Base-by-base conservation (phyloP, 2,888 invertebrate species). In the Diplolepis rosae region DNA sequence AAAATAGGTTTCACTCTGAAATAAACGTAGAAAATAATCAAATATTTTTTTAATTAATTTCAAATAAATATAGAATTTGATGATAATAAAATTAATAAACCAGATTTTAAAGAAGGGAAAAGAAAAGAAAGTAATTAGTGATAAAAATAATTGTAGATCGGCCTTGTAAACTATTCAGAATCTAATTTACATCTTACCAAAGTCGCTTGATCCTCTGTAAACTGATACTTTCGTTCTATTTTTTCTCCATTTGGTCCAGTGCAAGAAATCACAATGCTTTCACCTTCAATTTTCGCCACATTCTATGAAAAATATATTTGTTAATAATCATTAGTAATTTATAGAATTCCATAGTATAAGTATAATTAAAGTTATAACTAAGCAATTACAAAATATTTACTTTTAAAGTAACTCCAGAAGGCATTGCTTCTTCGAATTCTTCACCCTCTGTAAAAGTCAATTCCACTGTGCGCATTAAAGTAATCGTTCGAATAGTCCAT, bases 381-480 rank as follows among this genome's bases (percentile, higher is more conserved):
- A 13, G 15, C 3, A 48, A 30, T 18, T 7, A 4, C 18, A 68
- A 54, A 52, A 27, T 18, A 69, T 32, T 45, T 84, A 90, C 90
- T 85, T 90, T 90, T 45, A 91, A 79, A 15, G 79, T 82, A 52
- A 87, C 88, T 83, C 92, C 91, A 73, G 90, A 91, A 2, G 93
- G 92, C 93, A 93, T 93, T 15, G 88, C 84, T 84, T 94, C 93
- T 71, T 91, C 91, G 88, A 93, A 93, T 80, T 93, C 92, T 79
- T 92, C 92, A 13, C 91, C 92, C 27, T 92, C 83, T 82, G 90
- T 91, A 82, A 93, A 93, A 70, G 88, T 91, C 32, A 86, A 80
- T 80, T 91, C 90, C 5, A 89, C 86, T 7, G 92, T 92, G 75
- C 92, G 90, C 56, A 93, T 77, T 65, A 92, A 79, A 0, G 93